These are phyloP conservation scores for Chirona hameri DNA, from an alignment of 2,888 invertebrate species.

Conservation along the genomic window DNA sequence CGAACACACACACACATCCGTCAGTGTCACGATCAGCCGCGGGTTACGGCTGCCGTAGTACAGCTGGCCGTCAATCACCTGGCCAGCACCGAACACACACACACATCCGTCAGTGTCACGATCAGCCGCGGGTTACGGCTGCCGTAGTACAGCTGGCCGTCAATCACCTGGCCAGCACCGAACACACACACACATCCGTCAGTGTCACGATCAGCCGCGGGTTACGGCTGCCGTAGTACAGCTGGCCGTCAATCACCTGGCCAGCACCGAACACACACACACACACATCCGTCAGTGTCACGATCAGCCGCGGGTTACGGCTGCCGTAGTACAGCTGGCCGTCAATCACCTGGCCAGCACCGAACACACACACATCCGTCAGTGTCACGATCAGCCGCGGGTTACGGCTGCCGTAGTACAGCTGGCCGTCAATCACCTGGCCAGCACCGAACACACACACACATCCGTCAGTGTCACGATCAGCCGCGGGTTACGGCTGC, in stretches of 20 bases:
- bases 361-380: no score
- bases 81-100: background rate
- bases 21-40: conserved; percentile 30
- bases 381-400: conserved; percentile 41
- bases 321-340: conserved; percentile 42
- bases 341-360: conserved; percentile 37
- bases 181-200: no score
- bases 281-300: conserved; percentile 31
- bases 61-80: conserved; percentile 40
- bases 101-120: conserved; percentile 31
- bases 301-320: conserved; percentile 41
- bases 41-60: conserved; percentile 41
- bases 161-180: conserved; percentile 35
- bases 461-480: conserved; percentile 38
- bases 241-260: conserved; percentile 40
- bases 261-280: no score
- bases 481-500: conserved; percentile 40
- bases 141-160: conserved; percentile 42
- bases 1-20: no score
- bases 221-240: conserved; percentile 41
- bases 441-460: no score
- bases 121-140: conserved; percentile 41
- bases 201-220: conserved; percentile 41
- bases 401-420: conserved; percentile 41
- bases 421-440: conserved; percentile 40